Evolutionary conservation across 2,797 vertebrate species (phyloP).

Genomic region (Danio tinwini): DNA sequence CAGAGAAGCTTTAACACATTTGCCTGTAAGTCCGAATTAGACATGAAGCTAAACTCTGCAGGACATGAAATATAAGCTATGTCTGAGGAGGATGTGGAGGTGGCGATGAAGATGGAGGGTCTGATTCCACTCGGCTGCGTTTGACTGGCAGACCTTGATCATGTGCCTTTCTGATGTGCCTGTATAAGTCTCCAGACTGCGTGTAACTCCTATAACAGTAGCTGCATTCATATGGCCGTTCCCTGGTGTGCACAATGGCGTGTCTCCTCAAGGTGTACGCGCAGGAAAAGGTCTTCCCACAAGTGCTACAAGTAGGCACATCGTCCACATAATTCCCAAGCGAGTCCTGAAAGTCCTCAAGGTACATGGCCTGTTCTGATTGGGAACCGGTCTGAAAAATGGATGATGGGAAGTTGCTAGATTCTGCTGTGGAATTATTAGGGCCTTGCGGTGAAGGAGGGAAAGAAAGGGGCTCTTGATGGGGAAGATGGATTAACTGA

Average conservation of each 20-base stretch:
- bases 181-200: conserved; percentile 93
- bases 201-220: conserved; percentile 96
- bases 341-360: conserved; percentile 86
- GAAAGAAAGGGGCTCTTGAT: conserved; percentile 72
- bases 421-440: conserved; percentile 70
- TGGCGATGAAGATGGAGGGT: conserved; percentile 62
- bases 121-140: conserved; percentile 81
- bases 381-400: conserved; percentile 64
- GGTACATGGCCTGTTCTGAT: conserved; percentile 76
- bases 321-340: conserved; percentile 88
- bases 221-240: conserved; percentile 92
- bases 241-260: conserved; percentile 92
- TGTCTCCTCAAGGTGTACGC: conserved; percentile 92
- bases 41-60: no score
- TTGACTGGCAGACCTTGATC: conserved; percentile 85
- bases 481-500: conserved; percentile 76
- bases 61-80: conserved; percentile 5
- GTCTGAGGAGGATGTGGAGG: conserved; percentile 61
- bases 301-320: conserved; percentile 90
- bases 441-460: conserved; percentile 76
- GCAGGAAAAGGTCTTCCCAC: conserved; percentile 95
- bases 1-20: no score
- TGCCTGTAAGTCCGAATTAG: no score
- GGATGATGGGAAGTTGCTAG: conserved; percentile 52
- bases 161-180: conserved; percentile 94